Evolutionary conservation across 2,888 invertebrate genomes (phyloP).

Genomic region (Xestia rhomboidea): DNA sequence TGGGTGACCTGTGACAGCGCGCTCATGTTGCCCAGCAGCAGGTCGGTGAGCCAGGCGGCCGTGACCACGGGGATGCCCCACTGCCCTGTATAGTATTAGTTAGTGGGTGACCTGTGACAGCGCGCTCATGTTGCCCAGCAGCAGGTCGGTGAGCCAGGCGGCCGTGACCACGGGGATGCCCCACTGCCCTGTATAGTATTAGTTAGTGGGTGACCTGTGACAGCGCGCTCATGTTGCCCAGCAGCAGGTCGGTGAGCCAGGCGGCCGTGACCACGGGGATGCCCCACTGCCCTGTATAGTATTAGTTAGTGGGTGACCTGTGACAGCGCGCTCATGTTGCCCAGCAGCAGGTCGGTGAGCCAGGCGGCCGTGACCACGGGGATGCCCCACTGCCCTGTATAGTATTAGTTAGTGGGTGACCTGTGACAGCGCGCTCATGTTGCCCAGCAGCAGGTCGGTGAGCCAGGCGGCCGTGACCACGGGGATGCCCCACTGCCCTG

Average conservation of each 20-base stretch:
- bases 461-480: conserved; percentile 90
- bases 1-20: conserved; percentile 30
- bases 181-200: background rate
- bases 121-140: conserved; percentile 94
- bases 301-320: conserved; percentile 15
- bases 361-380: conserved; percentile 92
- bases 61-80: conserved; percentile 96
- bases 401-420: background rate
- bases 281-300: no score
- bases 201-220: conserved; percentile 20
- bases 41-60: conserved; percentile 52
- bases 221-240: conserved; percentile 94
- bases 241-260: conserved; percentile 69
- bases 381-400: no score
- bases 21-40: conserved; percentile 94
- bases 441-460: conserved; percentile 91
- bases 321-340: conserved; percentile 92
- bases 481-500: no score
- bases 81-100: conserved; percentile 80
- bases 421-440: conserved; percentile 89
- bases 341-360: conserved; percentile 87
- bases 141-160: conserved; percentile 36
- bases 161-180: conserved; percentile 94
- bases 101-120: conserved; percentile 23
- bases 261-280: conserved; percentile 92